Conservation (phyloP, 2,797 vertebrate genomes). For the Pogoniulus pusillus region DNA sequence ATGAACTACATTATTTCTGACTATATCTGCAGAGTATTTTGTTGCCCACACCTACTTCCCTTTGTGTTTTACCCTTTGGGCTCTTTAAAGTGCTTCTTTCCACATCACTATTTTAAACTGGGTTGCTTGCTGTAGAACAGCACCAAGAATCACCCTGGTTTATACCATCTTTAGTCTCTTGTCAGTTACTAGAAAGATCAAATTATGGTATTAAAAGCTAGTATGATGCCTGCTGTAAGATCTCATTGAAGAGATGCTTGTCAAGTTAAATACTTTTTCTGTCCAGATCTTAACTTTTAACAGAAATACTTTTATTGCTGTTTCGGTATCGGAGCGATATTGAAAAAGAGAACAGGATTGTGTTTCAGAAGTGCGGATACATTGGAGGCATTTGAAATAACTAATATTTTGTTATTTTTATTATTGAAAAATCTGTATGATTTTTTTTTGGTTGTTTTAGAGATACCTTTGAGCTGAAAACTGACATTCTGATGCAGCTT, state of each 20-base stretch:
- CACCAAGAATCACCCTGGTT: background rate
- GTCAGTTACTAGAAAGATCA: background rate
- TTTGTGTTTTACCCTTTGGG: background rate
- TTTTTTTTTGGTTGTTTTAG: background rate
- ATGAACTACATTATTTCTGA: background rate
- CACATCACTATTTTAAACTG: rapidly evolving
- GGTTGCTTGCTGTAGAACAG: background rate
- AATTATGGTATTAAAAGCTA: background rate
- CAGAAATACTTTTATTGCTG: background rate
- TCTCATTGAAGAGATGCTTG: background rate
- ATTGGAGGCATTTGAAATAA: background rate
- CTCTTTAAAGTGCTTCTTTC: background rate
- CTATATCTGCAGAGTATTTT: rapidly evolving
- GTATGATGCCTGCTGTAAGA: background rate
- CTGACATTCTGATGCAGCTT: background rate
- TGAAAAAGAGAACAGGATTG: background rate
- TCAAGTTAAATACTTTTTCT: background rate
- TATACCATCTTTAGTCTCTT: background rate
- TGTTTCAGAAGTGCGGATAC: background rate
- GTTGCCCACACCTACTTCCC: rapidly evolving
- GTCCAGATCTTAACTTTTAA: background rate
- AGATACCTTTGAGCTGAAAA: background rate
- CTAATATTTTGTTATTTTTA: background rate
- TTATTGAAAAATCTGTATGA: background rate
- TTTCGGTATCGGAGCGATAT: background rate